A percentile compares a stretch with the other conserved stretches of the same genome.
These are phyloP conservation scores for Perca schrenkii DNA, from an alignment of 2,113 vertebrate genomes.

Conservation along the genomic window DNA sequence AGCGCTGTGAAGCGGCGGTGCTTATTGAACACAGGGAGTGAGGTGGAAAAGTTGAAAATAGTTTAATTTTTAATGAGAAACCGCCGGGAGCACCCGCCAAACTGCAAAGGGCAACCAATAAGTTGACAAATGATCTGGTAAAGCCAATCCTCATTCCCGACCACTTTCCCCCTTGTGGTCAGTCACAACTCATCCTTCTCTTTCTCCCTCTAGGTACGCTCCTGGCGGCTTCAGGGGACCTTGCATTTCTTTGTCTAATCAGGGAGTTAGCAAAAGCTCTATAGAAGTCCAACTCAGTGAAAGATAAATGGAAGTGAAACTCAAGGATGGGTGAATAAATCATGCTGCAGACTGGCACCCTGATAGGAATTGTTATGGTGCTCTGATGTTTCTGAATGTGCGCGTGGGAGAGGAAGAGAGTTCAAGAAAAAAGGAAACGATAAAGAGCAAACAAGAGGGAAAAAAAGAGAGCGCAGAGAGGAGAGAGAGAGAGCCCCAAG, in stretches of 20 bases:
- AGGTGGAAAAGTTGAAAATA: constrained; percentile 1
- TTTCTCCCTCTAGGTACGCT: not conserved
- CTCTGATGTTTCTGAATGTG: constrained; percentile 53
- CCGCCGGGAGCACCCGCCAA: not conserved
- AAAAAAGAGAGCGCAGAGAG: constrained; percentile 2
- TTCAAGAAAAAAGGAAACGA: constrained; percentile 17
- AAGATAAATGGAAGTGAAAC: no score
- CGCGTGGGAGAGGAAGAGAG: constrained; percentile 32
- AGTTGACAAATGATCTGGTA: not conserved
- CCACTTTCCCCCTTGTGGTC: not conserved
- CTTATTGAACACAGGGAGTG: not conserved
- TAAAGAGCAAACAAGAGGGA: constrained; percentile 29
- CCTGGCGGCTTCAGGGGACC: not conserved
- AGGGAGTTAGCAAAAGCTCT: constrained; percentile 22
- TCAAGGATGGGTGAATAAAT: constrained; percentile 54
- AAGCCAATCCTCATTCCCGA: not conserved
- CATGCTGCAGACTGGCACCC: constrained; percentile 50
- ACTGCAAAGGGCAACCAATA: not conserved
- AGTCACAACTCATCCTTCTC: not conserved
- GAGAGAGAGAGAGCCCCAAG: constrained; percentile 12
- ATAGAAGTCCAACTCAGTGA: constrained; percentile 31
- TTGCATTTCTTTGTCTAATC: constrained; percentile 26
- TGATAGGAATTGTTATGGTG: constrained; percentile 60
- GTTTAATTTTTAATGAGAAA: not conserved
- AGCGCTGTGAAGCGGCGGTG: not conserved